Base-by-base conservation (phyloP, 1,140 invertebrate species). In the Drosophila littoralis region DNA sequence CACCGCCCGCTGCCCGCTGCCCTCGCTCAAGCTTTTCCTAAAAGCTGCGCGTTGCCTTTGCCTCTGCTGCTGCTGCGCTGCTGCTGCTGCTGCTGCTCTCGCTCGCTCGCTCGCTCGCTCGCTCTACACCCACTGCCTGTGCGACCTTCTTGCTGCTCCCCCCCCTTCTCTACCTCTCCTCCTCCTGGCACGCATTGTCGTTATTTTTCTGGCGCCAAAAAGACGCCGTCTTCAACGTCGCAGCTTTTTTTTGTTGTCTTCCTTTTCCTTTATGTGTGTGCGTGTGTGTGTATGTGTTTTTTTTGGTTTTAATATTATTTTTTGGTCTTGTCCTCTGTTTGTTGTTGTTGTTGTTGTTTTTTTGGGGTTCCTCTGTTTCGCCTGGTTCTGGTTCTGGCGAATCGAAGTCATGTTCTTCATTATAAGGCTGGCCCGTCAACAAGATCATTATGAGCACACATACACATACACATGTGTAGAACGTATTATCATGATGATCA, bases 141-240 rank as follows among this genome's bases (percentile, higher is more conserved):
- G 57, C 57, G 57, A 58, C 40, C 55, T 58, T 50, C 59, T 60
- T 40, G 48, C 65, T 51, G 32, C 58, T 71, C 33, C 12, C 10
- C 42, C 50, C 35, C n/a, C 48, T n/a, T 10, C 17, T 17, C 46
- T 36, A 22, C 32, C 42, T 43, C 38, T 2, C 28, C 0, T 32
- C 15, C 10, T 46, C 10, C 67, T 46, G 42, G 58, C 86, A 85
- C 81, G 86, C 81, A 90, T 90, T 90, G 86, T 90, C 77, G 88
- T 90, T 91, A 91, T 88, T 91, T 91, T 90, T 91, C 82, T 91
- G 88, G 88, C 88, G 88, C 88, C 88, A 91, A 88, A 91, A 91
- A 88, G 88, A 90, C 88, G 88, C 84, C 84, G 84, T 85, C 72
- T 78, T 60, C 60, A 68, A 67, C 79, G 48, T 80, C 59, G 81